Evolutionary conservation across 2,797 vertebrate species (phyloP).

Genomic region (Poecile montanus): DNA sequence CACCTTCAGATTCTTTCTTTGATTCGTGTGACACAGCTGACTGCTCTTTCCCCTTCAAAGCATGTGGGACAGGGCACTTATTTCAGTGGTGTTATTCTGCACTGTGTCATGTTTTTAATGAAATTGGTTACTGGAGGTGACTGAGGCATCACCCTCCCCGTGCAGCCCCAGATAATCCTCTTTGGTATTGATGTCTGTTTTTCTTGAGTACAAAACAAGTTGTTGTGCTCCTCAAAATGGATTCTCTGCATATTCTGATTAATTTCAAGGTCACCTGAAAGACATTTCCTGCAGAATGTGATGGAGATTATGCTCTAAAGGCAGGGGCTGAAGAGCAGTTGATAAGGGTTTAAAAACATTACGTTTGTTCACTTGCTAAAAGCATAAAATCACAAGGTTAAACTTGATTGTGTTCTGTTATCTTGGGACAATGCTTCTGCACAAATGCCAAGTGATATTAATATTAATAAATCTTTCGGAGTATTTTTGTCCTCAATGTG

Average conservation of each 20-base stretch:
- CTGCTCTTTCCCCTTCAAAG: not conserved
- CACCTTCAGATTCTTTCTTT: conserved; percentile 2
- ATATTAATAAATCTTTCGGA: conserved; percentile 41
- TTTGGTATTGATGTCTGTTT: conserved; percentile 1
- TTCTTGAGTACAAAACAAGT: not conserved
- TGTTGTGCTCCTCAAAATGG: not conserved
- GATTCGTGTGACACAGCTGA: not conserved
- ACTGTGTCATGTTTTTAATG: not conserved
- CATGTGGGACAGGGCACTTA: not conserved
- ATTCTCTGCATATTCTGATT: not conserved
- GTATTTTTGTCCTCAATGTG: not conserved
- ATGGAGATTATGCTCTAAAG: conserved; percentile 38
- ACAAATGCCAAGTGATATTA: conserved; percentile 41
- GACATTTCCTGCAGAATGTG: conserved; percentile 26
- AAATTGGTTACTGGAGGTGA: not conserved
- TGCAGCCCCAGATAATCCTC: not conserved
- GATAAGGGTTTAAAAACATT: conserved; percentile 50
- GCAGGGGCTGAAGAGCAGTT: conserved; percentile 38
- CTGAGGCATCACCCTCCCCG: not conserved
- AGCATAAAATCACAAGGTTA: conserved; percentile 41
- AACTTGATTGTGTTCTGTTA: conserved; percentile 1
- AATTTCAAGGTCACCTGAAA: conserved; percentile 51
- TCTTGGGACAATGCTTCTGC: not conserved
- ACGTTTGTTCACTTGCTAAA: not conserved
- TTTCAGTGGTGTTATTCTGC: not conserved